Evolutionary conservation across 2,113 vertebrate genomes (phyloP), one percentile per base, ranked within the genome.

Genomic region (Antigone vipio): DNA sequence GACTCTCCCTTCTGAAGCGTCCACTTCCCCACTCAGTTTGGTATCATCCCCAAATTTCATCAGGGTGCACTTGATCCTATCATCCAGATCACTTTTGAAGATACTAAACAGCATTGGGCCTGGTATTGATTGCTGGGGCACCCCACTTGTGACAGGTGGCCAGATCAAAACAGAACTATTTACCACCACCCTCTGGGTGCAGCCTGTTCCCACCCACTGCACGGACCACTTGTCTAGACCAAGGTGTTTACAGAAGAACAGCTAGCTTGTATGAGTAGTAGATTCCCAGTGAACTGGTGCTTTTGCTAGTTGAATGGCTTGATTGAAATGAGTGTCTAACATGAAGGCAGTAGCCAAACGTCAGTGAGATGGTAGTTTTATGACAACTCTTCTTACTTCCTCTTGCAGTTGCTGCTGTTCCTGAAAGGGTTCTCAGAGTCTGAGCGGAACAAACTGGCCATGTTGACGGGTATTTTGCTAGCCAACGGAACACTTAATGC

Each of bases 371-470:
- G 55, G 12, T 18, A 12, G 35, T 58, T 92, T 67, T 24, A 47
- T 26, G 56, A 50, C 44, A 89, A 9, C 30, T 60, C 34, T 50
- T 89, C 35, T 56, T 50, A 7, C 76, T 68, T 92, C 20, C 55
- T 91, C 38, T 93, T 96, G 53, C 86, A 99, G 99, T 97, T 99
- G 98, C 98, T 99, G 98, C 98, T 99, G 96, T 99, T 99, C 98
- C 98, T 99, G 82, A 99, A 99, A 92, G 99, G 99, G 71, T 99
- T 99, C 98, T 99, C 99, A 1, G 99, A 99, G 98, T 99, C 99
- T 3, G 99, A 99, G 98, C 98, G 99, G 95, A 99, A 99, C 98
- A 99, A 99, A 89, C 97, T 99, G 97, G 99, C 99, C 97, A 99
- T 99, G 99, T 96, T 99, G 93, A 98, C 99, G 18, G 99, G 99